Conservation (phyloP, 2,113 vertebrate genomes). For the Ageneiosus marmoratus region DNA sequence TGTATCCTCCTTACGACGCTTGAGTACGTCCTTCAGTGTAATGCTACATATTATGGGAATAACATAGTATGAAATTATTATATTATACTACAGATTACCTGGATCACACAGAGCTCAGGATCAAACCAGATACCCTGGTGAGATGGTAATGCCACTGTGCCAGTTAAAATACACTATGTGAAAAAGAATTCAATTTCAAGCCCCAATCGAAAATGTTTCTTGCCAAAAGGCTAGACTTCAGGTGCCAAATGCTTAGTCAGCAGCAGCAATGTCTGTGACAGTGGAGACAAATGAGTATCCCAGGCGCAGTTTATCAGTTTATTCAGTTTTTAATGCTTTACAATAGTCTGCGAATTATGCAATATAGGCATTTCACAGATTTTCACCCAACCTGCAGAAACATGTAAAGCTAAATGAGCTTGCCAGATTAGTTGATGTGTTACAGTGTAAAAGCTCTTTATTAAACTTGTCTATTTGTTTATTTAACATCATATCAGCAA, state of each 20-base stretch:
- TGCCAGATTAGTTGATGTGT: background rate
- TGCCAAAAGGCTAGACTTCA: constrained; percentile 5
- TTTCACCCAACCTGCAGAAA: background rate
- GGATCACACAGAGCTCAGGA: background rate
- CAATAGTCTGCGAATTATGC: background rate
- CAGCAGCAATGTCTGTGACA: background rate
- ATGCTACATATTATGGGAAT: background rate
- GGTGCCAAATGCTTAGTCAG: constrained; percentile 2
- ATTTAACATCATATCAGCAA: too few relatives aligned
- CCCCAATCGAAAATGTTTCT: background rate
- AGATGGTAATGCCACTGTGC: background rate
- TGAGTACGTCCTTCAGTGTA: background rate
- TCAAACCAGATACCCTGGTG: background rate
- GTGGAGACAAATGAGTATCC: background rate
- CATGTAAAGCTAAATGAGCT: background rate
- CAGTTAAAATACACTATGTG: background rate
- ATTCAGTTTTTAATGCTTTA: constrained; percentile 10
- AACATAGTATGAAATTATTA: too few relatives aligned
- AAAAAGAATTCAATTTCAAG: background rate
- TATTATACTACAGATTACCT: too few relatives aligned
- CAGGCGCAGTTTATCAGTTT: background rate
- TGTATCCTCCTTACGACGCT: background rate
- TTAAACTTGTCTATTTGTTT: too few relatives aligned
- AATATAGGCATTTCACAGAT: background rate
- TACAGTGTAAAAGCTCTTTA: background rate